Evolutionary conservation across 2,797 vertebrate genomes (phyloP).

Genomic region (Aldrovandia affinis): DNA sequence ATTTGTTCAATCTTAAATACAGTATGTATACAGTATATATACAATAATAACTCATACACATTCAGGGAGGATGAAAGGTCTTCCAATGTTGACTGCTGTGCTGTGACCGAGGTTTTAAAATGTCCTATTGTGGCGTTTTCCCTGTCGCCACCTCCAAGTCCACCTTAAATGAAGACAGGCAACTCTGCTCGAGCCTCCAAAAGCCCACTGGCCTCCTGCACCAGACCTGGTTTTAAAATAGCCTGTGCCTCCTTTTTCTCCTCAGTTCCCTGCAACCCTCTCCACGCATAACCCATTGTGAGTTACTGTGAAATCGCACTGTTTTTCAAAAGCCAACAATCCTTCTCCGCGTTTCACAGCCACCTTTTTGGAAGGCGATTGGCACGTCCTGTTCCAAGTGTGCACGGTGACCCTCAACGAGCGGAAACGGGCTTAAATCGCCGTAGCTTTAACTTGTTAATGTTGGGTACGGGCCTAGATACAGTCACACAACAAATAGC

Average conservation of each 20-base stretch:
- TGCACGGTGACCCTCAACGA: not conserved
- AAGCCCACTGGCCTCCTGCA: slow-evolving; percentile 9
- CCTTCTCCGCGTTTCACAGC: slow-evolving; percentile 15
- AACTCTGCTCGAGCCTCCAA: slow-evolving; percentile 19
- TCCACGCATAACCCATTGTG: slow-evolving; percentile 3
- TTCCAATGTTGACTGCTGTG: not conserved
- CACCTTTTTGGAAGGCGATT: not conserved
- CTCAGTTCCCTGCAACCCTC: not conserved
- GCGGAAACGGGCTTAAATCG: not conserved
- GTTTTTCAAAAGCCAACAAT: slow-evolving; percentile 25
- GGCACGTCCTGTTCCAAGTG: not conserved
- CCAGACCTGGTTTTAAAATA: slow-evolving; percentile 31
- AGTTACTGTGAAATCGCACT: slow-evolving; percentile 23
- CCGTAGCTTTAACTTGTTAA: not conserved
- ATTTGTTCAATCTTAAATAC: not conserved
- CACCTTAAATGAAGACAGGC: slow-evolving; percentile 24
- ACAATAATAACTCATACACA: not conserved
- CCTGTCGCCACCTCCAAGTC: not conserved
- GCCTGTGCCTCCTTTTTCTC: slow-evolving; percentile 14
- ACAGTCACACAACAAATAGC: not conserved
- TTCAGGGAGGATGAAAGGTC: not conserved
- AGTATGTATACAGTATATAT: not conserved
- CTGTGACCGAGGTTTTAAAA: not conserved
- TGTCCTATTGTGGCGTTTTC: not conserved
- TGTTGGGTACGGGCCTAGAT: not conserved